A percentile compares a stretch with the other conserved stretches of the same genome.
These are phyloP conservation scores for Laterallus jamaicensis DNA, from an alignment of 2,113 vertebrate species.

Conservation along the genomic window DNA sequence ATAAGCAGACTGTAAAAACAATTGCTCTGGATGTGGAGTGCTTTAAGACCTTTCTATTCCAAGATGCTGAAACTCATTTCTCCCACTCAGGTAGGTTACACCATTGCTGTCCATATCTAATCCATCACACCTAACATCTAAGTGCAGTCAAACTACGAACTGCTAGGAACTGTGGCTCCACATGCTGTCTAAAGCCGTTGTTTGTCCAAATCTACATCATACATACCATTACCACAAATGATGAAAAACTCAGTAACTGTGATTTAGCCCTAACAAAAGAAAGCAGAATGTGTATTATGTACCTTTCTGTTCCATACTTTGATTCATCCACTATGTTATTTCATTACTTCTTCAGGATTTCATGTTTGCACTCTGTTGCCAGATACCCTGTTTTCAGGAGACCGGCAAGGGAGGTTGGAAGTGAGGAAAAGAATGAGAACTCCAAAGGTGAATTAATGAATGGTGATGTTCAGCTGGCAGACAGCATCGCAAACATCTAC, in stretches of 20 bases:
- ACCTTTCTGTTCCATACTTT: background rate
- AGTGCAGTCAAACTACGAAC: background rate
- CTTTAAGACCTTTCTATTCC: background rate
- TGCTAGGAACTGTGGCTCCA: background rate
- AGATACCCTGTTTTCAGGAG: background rate
- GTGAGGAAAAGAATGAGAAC: background rate
- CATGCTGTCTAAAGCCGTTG: background rate
- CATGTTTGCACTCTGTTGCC: background rate
- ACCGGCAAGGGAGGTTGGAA: background rate
- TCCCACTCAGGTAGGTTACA: background rate
- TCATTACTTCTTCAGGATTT: background rate
- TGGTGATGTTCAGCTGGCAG: background rate
- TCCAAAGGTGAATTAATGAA: background rate
- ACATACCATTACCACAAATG: background rate
- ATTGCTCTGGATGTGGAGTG: background rate
- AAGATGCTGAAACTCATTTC: background rate
- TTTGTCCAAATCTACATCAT: background rate
- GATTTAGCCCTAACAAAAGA: background rate
- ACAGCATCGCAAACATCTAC: background rate
- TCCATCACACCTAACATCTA: background rate
- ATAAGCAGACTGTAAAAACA: background rate
- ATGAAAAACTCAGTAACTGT: background rate
- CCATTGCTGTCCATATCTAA: accelerated
- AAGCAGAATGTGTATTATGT: background rate
- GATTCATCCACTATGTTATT: background rate